These are phyloP conservation scores for Odocoileus hemionus DNA, from an alignment of 2,113 vertebrate species.

Conservation along the genomic window DNA sequence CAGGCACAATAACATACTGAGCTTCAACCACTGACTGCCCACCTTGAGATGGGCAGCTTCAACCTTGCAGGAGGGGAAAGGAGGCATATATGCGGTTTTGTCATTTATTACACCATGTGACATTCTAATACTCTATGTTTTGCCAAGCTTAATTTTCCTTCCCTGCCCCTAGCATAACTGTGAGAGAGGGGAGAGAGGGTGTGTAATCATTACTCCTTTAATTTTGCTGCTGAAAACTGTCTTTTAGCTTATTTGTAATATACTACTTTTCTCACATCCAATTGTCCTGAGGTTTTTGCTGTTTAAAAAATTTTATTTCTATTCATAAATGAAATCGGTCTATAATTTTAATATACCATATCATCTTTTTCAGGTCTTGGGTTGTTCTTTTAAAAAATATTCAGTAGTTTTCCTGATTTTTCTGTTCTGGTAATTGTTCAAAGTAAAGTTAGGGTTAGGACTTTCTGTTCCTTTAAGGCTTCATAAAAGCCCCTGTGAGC, in stretches of 20 bases:
- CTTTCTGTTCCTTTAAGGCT: not conserved
- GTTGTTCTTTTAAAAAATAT: not conserved
- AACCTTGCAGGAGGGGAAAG: not conserved
- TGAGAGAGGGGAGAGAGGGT: not conserved
- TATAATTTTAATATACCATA: not conserved
- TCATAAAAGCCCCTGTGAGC: not conserved
- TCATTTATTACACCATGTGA: not conserved
- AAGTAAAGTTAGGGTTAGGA: not conserved
- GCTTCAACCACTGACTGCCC: not conserved
- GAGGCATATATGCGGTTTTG: not conserved
- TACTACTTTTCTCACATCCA: not conserved
- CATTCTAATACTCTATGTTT: not conserved
- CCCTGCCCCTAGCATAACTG: not conserved
- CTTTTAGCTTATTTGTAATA: not conserved
- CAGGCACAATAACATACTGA: not conserved
- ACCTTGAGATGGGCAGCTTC: not conserved
- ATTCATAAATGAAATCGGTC: not conserved
- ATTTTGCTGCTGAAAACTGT: not conserved
- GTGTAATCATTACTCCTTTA: not conserved
- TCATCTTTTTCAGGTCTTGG: not conserved
- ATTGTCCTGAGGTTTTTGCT: not conserved
- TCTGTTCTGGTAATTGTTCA: not conserved
- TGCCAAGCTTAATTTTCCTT: not conserved
- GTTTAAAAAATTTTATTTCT: not conserved
- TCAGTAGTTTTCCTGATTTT: not conserved